A percentile compares a stretch with the other conserved stretches of the same genome.
These are phyloP conservation scores for Lacerta agilis DNA, from an alignment of 2,797 vertebrate genomes.

Conservation along the genomic window DNA sequence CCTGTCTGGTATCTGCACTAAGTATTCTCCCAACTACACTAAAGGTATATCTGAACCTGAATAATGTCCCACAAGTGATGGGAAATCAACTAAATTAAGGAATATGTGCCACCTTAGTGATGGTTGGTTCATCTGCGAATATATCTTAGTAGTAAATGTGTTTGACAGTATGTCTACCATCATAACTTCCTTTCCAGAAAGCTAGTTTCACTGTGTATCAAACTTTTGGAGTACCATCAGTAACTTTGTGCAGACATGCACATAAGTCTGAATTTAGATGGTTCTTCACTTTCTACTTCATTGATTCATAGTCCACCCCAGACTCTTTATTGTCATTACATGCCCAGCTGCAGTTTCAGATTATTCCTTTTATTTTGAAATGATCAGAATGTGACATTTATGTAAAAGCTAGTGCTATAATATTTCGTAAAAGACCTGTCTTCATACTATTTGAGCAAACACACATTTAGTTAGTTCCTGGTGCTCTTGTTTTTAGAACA, in stretches of 20 bases:
- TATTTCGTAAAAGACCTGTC: background rate
- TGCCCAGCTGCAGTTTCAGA: background rate
- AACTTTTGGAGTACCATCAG: background rate
- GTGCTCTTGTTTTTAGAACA: background rate
- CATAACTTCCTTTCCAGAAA: background rate
- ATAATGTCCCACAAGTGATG: accelerated
- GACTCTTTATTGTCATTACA: background rate
- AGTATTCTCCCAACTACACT: background rate
- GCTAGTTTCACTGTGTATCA: background rate
- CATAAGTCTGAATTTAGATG: background rate
- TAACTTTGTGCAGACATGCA: background rate
- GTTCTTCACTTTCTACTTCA: background rate
- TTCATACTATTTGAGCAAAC: accelerated
- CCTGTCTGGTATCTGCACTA: background rate
- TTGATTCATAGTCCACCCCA: background rate
- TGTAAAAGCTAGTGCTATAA: background rate
- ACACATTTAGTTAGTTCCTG: background rate
- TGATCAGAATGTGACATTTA: background rate
- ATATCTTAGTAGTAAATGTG: constrained; percentile 9
- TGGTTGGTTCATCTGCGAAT: background rate
- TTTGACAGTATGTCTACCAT: background rate
- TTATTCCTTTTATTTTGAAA: background rate
- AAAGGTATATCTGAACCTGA: accelerated
- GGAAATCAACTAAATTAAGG: background rate
- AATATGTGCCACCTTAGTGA: background rate